A percentile compares a stretch with the other conserved stretches of the same genome.
Conservation (phyloP, 2,113 vertebrate species). For the Dipodomys merriami region DNA sequence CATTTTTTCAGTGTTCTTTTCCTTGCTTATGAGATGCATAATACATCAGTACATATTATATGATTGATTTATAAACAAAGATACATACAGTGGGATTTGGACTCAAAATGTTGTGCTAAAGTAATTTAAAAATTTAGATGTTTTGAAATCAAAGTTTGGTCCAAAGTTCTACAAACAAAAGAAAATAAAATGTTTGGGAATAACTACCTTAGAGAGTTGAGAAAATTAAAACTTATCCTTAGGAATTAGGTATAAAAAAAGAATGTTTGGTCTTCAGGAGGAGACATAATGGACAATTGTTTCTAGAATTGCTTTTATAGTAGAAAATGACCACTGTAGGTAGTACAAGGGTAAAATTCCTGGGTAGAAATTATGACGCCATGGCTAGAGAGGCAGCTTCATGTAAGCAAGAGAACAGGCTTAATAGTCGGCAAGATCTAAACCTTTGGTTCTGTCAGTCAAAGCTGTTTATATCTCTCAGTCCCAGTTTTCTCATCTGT, state of each 20-base stretch:
- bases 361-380: neutral
- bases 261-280: conserved; percentile 6
- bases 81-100: neutral
- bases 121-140: neutral
- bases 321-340: neutral
- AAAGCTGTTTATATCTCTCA: neutral
- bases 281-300: neutral
- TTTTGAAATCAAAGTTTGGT: neutral
- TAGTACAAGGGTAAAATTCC: neutral
- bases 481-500: neutral
- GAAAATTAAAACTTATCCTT: conserved; percentile 32
- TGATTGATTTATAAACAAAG: conserved; percentile 28
- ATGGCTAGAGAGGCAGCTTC: neutral
- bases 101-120: conserved; percentile 15
- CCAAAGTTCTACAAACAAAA: neutral
- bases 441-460: neutral
- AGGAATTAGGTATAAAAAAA: neutral
- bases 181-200: neutral
- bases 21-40: conserved; percentile 9
- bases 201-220: neutral
- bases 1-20: conserved; percentile 2
- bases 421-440: neutral
- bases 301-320: neutral
- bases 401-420: neutral
- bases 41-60: neutral